Conservation (phyloP, 2,888 invertebrate genomes). For the Brachyopa scutellaris region DNA sequence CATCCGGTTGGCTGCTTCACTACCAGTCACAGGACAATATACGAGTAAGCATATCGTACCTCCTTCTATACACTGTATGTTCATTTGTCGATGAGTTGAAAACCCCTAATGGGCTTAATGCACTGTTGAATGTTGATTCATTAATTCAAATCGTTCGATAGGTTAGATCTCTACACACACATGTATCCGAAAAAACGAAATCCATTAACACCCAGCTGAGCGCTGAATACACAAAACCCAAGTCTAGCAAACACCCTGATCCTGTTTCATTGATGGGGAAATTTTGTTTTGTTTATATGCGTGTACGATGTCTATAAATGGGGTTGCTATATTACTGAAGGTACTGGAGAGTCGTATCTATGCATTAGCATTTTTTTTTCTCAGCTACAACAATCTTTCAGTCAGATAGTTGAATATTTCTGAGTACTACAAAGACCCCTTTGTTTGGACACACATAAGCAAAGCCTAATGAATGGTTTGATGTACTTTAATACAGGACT, state of each 20-base stretch:
- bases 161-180: slow-evolving; percentile 21
- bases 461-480: no score
- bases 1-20: no score
- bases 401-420: no score
- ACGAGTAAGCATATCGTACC: no score
- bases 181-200: slow-evolving; percentile 1
- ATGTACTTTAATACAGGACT: no score
- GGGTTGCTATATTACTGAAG: no score
- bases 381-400: no score
- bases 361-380: not conserved
- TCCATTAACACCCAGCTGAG: slow-evolving; percentile 48
- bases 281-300: not conserved
- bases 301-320: not conserved
- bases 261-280: not conserved
- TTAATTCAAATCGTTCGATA: slow-evolving; percentile 52
- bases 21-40: no score
- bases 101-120: slow-evolving; percentile 55
- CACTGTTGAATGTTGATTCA: slow-evolving; percentile 60
- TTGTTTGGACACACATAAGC: no score
- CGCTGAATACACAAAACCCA: slow-evolving; percentile 11
- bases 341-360: no score
- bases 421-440: no score
- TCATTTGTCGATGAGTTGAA: slow-evolving; percentile 17
- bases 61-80: no score
- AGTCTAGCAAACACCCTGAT: not conserved